Evolutionary conservation across 2,113 vertebrate species (phyloP), one percentile per base, ranked within the genome.

Genomic region (Hucho hucho): DNA sequence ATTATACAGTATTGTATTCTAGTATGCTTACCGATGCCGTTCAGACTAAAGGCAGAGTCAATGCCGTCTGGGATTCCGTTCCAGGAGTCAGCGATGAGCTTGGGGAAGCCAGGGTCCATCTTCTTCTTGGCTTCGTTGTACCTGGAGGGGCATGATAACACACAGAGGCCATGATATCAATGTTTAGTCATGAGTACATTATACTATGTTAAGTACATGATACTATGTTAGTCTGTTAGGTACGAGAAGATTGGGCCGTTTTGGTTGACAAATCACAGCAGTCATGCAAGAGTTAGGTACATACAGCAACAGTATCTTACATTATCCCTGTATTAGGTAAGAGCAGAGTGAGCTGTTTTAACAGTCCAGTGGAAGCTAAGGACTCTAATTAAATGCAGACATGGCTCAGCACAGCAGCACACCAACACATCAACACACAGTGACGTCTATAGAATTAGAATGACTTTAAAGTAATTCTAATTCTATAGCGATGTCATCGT

Each of bases 31-130:
- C 98, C 97, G 74, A 93, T 90, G 71, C 92, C 95, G 64, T 89
- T 93, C 29, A 97, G 90, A 81, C 95, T 95, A 88, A 98, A 86
- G 13, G 95, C 94, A 26, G 95, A 90, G 72, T 97, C 93, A 1
- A 98, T 88, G 80, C 89, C 94, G 75, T 99, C 97, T 0, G 96
- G 97, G 78, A 99, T 89, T 1, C 96, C 97, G 7, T 96, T 98
- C 98, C 98, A 99, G 78, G 97, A 93, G 63, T 99, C 97, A 4
- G 95, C 95, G 78, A 99, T 98, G 83, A 97, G 92, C 90, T 97
- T 99, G 59, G 97, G 98, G 79, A 97, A 99, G 46, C 95, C 96
- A 3, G 94, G 87, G 59, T 99, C 98, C 96, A 98, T 98, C 86
- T 91, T 95, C 90, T 95, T 94, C 85, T 91, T 96, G 6, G 92